Evolutionary conservation across 2,113 vertebrate genomes (phyloP).

Genomic region (Antechinus flavipes): DNA sequence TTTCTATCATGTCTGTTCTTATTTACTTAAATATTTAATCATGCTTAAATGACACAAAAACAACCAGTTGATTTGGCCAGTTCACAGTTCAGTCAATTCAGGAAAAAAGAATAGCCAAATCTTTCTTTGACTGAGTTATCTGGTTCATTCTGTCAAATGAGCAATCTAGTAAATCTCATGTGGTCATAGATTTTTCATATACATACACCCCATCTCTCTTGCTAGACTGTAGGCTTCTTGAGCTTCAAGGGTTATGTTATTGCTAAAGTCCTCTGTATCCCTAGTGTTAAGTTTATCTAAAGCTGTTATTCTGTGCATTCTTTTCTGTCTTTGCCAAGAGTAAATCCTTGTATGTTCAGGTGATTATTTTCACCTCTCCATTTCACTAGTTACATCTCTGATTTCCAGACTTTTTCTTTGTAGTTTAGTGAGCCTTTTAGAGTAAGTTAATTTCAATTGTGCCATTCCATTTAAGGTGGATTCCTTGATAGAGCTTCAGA

Average conservation of each 20-base stretch:
- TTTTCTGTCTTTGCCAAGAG: neutral
- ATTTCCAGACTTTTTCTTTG: conserved; percentile 14
- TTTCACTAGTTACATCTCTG: neutral
- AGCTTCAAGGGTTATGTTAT: neutral
- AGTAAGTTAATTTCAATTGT: neutral
- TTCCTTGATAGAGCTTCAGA: conserved; percentile 40
- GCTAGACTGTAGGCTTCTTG: neutral
- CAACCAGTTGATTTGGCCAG: neutral
- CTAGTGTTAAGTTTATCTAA: neutral
- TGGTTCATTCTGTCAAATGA: neutral
- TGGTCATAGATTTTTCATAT: neutral
- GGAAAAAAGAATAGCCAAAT: neutral
- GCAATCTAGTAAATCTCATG: neutral
- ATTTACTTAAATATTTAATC: neutral
- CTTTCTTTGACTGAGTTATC: neutral
- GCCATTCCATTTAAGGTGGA: conserved; percentile 2
- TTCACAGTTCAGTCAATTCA: neutral
- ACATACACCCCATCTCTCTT: neutral
- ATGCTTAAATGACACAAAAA: neutral
- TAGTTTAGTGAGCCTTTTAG: neutral
- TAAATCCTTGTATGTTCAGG: neutral
- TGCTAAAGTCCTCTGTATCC: neutral
- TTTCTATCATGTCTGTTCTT: neutral
- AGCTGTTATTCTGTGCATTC: neutral
- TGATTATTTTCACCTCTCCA: neutral